These are phyloP conservation scores for Acholoe squamosa DNA, from an alignment of 2,888 invertebrate genomes.

Conservation along the genomic window DNA sequence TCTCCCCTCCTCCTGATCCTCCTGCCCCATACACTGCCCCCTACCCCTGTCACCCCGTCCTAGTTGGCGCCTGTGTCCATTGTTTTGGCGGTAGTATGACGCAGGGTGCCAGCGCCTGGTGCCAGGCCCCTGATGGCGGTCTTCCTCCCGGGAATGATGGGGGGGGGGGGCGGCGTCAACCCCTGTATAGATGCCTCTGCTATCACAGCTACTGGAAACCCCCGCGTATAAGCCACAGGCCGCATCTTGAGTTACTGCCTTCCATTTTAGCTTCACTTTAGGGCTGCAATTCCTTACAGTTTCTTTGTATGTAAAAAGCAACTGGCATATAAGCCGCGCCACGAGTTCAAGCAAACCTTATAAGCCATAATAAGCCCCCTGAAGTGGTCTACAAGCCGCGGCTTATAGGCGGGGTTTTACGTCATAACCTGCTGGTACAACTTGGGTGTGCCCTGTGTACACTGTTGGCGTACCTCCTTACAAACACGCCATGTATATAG, in stretches of 20 bases:
- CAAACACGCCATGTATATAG: neutral
- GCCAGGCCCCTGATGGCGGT: neutral
- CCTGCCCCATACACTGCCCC: neutral
- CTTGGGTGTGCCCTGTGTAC: neutral
- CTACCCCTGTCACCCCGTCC: conserved; percentile 9
- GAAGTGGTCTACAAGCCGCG: too few relatives aligned
- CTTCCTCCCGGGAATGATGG: neutral
- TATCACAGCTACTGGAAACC: neutral
- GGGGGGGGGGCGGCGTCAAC: neutral
- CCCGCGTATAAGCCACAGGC: too few relatives aligned
- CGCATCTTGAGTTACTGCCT: too few relatives aligned
- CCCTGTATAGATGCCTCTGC: neutral
- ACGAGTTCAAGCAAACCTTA: too few relatives aligned
- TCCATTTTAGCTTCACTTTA: too few relatives aligned
- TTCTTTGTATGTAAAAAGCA: too few relatives aligned
- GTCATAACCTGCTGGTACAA: too few relatives aligned
- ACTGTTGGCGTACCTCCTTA: neutral
- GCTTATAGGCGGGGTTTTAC: too few relatives aligned
- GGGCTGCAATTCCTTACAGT: too few relatives aligned
- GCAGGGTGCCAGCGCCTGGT: neutral
- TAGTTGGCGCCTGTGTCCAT: neutral
- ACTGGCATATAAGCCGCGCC: too few relatives aligned
- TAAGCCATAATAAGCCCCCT: too few relatives aligned
- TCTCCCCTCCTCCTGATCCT: neutral
- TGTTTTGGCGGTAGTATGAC: neutral